Evolutionary conservation across 2,888 invertebrate genomes (phyloP).

Genomic region (Ophraella communa): DNA sequence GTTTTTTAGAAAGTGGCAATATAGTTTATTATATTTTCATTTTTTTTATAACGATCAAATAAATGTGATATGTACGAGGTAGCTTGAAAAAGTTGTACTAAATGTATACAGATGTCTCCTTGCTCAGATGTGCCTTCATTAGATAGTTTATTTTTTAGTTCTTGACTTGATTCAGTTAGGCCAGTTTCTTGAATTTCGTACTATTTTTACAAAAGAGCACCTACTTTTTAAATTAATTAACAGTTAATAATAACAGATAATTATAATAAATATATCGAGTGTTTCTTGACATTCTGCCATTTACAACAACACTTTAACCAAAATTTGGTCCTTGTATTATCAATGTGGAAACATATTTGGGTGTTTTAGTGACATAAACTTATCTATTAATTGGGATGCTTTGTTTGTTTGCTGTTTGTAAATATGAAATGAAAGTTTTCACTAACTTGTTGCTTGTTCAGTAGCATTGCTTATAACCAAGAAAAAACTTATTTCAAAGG

Average conservation of each 20-base stretch:
- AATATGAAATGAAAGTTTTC: no score
- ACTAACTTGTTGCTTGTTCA: neutral
- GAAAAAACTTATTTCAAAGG: no score
- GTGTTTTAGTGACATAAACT: no score
- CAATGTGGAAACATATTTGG: no score
- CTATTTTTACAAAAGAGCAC: neutral
- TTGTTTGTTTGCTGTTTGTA: no score
- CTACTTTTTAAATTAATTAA: no score
- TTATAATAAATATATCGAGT: no score
- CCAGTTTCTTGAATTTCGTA: slow-evolving; percentile 1
- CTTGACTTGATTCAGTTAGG: slow-evolving; percentile 26
- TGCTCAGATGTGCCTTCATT: slow-evolving; percentile 59
- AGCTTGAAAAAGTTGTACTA: slow-evolving; percentile 47
- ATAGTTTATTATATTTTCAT: slow-evolving; percentile 36
- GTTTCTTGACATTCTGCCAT: neutral
- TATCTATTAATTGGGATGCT: no score
- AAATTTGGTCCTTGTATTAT: no score
- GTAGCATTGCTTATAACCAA: neutral
- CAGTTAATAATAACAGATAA: no score
- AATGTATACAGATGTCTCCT: slow-evolving; percentile 54
- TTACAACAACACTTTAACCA: no score
- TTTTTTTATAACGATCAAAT: slow-evolving; percentile 43
- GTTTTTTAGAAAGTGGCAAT: slow-evolving; percentile 53
- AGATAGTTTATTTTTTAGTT: slow-evolving; percentile 39
- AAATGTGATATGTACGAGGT: slow-evolving; percentile 53